Evolutionary conservation across 2,113 vertebrate genomes (phyloP), one percentile per base, ranked within the genome.

Genomic region (Neogale vison): DNA sequence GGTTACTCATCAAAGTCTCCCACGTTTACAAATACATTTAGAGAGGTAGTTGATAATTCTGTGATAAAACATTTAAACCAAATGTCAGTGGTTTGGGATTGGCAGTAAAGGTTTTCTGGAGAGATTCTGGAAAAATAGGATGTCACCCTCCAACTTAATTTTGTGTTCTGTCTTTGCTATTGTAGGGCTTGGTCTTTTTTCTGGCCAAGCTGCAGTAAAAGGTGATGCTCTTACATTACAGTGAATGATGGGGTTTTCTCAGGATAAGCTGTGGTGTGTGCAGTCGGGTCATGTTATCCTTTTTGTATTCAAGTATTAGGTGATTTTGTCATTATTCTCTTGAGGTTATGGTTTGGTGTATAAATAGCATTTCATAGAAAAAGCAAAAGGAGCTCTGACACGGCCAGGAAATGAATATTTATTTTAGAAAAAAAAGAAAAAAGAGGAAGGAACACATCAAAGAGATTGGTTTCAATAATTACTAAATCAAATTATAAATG

Each of bases 381-480:
- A 84, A 42, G 15, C 17, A 50, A 77, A 87, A 59, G n/a, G 31
- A 93, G 67, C 67, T 36, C 26, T 36, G 20, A 65, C 31, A 4
- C 55, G 72, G n/a, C 55, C 63, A 72, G 57, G 24, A 92, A 92
- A 61, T 83, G 67, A 82, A 47, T 81, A 69, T 88, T 77, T 77
- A 86, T 82, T 36, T 95, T 81, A 74, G 61, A 21, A 89, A 94
- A 83, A 69, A 94, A 91, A 86, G 92, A 80, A 69, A 92, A 80
- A 76, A 91, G 55, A 65, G 10, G 11, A 72, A 71, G 4, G 61
- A 57, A 86, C 81, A 63, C 21, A 5, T 52, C 42, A 45, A 94
- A 57, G 61, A 57, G 52, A 13, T 89, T 79, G 14, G 39, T 71
- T 86, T 96, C 80, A 47, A 81, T 76, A 95, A 77, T 71, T 83